Base-by-base conservation (phyloP, 1,140 invertebrate species). In the Caenorhabditis inopinata region DNA sequence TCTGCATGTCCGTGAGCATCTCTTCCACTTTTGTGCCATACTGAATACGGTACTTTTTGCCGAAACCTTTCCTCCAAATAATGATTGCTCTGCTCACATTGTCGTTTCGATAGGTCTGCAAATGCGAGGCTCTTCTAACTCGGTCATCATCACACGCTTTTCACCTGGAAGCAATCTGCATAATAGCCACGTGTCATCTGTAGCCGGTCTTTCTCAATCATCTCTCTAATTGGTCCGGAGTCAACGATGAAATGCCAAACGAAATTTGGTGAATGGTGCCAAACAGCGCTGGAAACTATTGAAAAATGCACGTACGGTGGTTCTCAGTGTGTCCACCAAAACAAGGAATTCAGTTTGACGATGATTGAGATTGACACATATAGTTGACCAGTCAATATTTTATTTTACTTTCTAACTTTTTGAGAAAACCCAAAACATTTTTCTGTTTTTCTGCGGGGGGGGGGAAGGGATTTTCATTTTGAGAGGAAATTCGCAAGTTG, bases 21-120 rank as follows among this genome's bases (percentile, higher is more conserved):
- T 68, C 58, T 3, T 68, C 16, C 4, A 68, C 58, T 42, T 68
- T 18, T 18, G 58, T 68, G 7, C 58, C 58, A 21, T 68, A 68
- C 12, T 68, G 58, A 42, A 68, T 68, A 42, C 58, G 58, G n/a
- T 68, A 68, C 29, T 53, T 78, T 12, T 58, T 53, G 23, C 76
- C 76, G 14, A 78, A 78, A 7, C 76, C 76, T 35, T 78, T 78
- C 46, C 76, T 78, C 76, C 76, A 78, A 46, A 78, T 78, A 11
- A 38, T 53, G 7, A 78, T 38, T 42, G 76, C 76, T 42, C 49
- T 12, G 18, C 32, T 62, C 5, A 38, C 23, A 16, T 47, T 47
- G 35, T 78, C 53, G 35, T 48, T 46, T 35, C 53, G 49, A 78
- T 58, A 78, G 18, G 47, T 53, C 76, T 78, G 21, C 5, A 76